Conservation (phyloP, 2,113 vertebrate genomes). For the Addax nasomaculatus region DNA sequence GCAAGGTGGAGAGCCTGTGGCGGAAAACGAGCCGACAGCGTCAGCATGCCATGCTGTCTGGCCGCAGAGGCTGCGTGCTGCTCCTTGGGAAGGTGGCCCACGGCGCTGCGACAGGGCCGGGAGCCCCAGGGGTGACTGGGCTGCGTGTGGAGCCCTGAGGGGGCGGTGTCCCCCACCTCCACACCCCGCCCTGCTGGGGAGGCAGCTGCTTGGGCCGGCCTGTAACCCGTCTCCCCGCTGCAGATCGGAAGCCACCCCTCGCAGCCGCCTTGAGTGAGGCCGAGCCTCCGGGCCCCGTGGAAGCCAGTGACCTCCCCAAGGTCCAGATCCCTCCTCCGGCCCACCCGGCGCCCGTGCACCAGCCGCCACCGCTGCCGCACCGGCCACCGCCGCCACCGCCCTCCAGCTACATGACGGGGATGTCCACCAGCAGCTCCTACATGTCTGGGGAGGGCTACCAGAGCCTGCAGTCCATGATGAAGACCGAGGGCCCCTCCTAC, state of each 20-base stretch:
- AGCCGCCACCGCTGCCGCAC: constrained; percentile 92
- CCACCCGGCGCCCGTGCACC: constrained; percentile 89
- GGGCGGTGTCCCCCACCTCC: rapidly evolving
- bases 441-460: constrained; percentile 98
- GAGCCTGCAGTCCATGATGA: constrained; percentile 98
- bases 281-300: constrained; percentile 81
- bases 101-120: rapidly evolving
- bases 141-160: rapidly evolving
- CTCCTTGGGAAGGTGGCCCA: not conserved
- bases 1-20: not conserved
- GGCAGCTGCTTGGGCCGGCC: rapidly evolving
- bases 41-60: not conserved
- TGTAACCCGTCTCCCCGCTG: constrained; percentile 18
- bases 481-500: constrained; percentile 92
- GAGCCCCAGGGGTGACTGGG: rapidly evolving
- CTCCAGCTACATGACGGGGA: constrained; percentile 92
- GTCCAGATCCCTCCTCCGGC: constrained; percentile 90
- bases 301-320: constrained; percentile 85
- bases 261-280: constrained; percentile 83
- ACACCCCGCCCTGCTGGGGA: rapidly evolving
- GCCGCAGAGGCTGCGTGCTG: not conserved
- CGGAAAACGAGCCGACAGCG: too few species aligned
- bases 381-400: constrained; percentile 91
- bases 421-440: constrained; percentile 96
- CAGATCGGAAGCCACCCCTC: constrained; percentile 90